Conservation (phyloP, 1,140 invertebrate genomes). For the Matsumurasca onukii region DNA sequence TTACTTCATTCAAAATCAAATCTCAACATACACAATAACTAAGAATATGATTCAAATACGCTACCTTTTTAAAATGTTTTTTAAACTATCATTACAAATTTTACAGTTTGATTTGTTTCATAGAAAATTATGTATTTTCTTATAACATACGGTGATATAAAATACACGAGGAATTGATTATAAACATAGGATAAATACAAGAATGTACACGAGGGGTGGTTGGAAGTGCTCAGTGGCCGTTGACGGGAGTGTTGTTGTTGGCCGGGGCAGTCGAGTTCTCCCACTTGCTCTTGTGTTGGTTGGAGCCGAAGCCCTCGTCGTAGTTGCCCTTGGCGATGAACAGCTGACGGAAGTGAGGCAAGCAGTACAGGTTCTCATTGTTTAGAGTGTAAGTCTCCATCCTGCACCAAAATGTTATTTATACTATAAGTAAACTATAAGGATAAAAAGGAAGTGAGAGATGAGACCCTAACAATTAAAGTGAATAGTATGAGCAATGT, state of each 20-base stretch:
- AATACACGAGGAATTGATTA: no score
- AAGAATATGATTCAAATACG: no score
- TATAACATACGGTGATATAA: no score
- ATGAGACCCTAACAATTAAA: background rate
- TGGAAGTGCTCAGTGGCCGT: background rate
- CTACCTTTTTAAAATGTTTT: no score
- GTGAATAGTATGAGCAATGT: background rate
- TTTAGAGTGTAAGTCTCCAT: conserved; percentile 77
- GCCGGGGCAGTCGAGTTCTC: conserved; percentile 32
- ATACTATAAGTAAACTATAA: background rate
- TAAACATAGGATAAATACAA: conserved; percentile 4
- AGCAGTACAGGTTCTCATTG: conserved; percentile 74
- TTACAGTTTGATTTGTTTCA: no score
- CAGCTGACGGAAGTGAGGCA: conserved; percentile 77
- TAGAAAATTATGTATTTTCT: no score
- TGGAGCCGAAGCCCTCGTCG: conserved; percentile 73
- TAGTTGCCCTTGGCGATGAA: conserved; percentile 85
- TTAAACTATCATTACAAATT: no score
- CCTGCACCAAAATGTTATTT: conserved; percentile 50
- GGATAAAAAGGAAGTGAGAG: background rate
- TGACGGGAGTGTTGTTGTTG: background rate
- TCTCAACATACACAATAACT: no score
- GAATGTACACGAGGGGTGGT: conserved; percentile 3
- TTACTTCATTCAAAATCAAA: no score
- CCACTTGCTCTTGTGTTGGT: conserved; percentile 66